phyloP scores from a whole-genome alignment of 2,113 vertebrate species.

The Ramphastos sulfuratus region DNA sequence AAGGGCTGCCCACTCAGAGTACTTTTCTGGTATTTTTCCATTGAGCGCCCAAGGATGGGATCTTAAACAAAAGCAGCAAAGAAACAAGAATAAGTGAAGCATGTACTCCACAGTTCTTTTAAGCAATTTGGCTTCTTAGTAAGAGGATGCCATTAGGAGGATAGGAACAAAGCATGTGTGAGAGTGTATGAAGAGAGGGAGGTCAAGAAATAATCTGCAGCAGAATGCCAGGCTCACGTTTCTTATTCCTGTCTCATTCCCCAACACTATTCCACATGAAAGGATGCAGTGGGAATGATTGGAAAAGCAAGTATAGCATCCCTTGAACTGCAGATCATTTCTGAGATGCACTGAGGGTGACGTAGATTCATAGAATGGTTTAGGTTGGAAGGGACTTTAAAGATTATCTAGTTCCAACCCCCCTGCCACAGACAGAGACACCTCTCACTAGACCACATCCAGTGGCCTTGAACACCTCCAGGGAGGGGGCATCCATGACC shows the following conservation, averaged over 20 bases:
- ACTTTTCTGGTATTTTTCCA: not conserved
- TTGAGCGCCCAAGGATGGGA: not conserved
- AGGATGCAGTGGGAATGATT: not conserved
- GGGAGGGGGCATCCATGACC: too few relatives aligned
- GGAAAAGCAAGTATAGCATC: not conserved
- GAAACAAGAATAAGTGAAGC: not conserved
- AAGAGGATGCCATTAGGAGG: not conserved
- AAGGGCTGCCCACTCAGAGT: not conserved
- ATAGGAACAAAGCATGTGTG: not conserved
- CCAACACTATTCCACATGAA: not conserved
- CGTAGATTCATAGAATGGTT: not conserved
- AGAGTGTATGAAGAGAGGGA: not conserved
- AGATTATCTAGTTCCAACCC: too few relatives aligned
- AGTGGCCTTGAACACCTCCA: too few relatives aligned
- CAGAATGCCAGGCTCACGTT: not conserved
- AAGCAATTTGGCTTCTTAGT: not conserved
- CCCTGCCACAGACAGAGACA: too few relatives aligned
- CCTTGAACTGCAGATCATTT: not conserved
- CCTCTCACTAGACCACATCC: too few relatives aligned
- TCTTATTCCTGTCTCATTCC: constrained; percentile 16
- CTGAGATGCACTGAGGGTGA: not conserved
- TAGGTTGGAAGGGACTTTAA: too few relatives aligned
- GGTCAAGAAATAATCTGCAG: not conserved
- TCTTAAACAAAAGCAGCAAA: not conserved
- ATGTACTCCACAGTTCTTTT: not conserved